phyloP scores from a whole-genome alignment of 2,888 invertebrate genomes.

The Vanessa cardui region DNA sequence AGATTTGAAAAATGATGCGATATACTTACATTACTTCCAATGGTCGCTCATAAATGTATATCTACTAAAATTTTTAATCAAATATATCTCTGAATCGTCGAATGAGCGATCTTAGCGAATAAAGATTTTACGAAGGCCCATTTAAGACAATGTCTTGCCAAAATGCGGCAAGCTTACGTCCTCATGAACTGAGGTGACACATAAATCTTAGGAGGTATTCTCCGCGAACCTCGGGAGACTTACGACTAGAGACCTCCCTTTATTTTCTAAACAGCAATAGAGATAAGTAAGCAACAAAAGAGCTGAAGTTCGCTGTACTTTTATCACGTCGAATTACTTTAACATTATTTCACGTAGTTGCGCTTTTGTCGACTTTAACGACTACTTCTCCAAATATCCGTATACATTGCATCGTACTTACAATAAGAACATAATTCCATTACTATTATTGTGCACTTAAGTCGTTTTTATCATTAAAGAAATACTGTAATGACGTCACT shows the following conservation, averaged over 20 bases:
- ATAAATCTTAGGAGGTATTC: slow-evolving; percentile 68
- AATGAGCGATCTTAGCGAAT: slow-evolving; percentile 16
- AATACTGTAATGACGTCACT: too few species aligned
- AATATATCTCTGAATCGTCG: background rate
- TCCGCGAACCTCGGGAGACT: slow-evolving; percentile 50
- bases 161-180: slow-evolving; percentile 47
- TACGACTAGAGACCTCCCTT: slow-evolving; percentile 55
- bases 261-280: slow-evolving; percentile 62
- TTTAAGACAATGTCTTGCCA: slow-evolving; percentile 26
- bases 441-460: too few species aligned
- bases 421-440: background rate
- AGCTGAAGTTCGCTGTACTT: slow-evolving; percentile 28
- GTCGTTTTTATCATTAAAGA: too few species aligned
- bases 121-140: slow-evolving; percentile 26
- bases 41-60: too few species aligned
- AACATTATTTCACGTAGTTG: slow-evolving; percentile 33
- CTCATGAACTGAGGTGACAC: slow-evolving; percentile 60
- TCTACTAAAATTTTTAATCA: too few species aligned
- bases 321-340: slow-evolving; percentile 35
- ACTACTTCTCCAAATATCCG: slow-evolving; percentile 7
- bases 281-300: slow-evolving; percentile 54
- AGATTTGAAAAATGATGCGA: too few species aligned
- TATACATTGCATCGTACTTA: slow-evolving; percentile 7
- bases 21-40: too few species aligned
- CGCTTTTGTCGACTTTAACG: slow-evolving; percentile 26